These are phyloP conservation scores for Epinephelus lanceolatus DNA, from an alignment of 2,113 vertebrate genomes.

Conservation along the genomic window DNA sequence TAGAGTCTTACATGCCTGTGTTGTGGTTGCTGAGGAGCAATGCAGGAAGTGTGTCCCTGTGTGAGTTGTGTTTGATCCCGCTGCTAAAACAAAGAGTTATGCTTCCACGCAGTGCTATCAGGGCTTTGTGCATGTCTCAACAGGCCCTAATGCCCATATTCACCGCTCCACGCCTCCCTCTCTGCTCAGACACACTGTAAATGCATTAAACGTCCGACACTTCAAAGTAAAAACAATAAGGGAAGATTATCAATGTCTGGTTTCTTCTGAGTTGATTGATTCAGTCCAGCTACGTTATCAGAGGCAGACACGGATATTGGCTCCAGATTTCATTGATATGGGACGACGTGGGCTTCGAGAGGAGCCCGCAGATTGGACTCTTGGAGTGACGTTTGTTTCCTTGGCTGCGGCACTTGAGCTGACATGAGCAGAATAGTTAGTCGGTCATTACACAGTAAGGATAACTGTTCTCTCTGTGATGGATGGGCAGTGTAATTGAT, in stretches of 20 bases:
- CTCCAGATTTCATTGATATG: slow-evolving; percentile 50
- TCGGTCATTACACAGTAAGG: slow-evolving; percentile 43
- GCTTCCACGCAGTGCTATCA: slow-evolving; percentile 42
- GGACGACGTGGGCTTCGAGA: slow-evolving; percentile 2
- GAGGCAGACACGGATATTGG: slow-evolving; percentile 29
- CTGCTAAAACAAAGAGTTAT: slow-evolving; percentile 56
- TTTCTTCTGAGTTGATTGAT: slow-evolving; percentile 27
- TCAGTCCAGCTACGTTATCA: slow-evolving; percentile 8
- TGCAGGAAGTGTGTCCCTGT: slow-evolving; percentile 43
- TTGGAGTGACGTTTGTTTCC: slow-evolving; percentile 57
- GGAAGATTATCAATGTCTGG: slow-evolving; percentile 13
- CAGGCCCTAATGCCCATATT: slow-evolving; percentile 46
- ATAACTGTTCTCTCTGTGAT: slow-evolving; percentile 19
- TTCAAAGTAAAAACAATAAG: slow-evolving; percentile 11
- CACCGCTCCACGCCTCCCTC: background rate
- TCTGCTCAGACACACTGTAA: slow-evolving; percentile 25
- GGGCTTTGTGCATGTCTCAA: slow-evolving; percentile 60
- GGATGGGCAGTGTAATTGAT: slow-evolving; percentile 15
- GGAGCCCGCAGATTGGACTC: slow-evolving; percentile 43
- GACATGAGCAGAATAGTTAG: slow-evolving; percentile 57
- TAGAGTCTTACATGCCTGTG: slow-evolving; percentile 57
- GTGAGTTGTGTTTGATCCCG: slow-evolving; percentile 42
- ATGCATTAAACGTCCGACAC: slow-evolving; percentile 28
- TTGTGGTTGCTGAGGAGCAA: slow-evolving; percentile 79
- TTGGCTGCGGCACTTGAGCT: slow-evolving; percentile 59